A percentile compares a stretch with the other conserved stretches of the same genome.
These are phyloP conservation scores for Cladopsammia gracilis DNA, from an alignment of 64 coral and sea anemone genomes.

Conservation along the genomic window DNA sequence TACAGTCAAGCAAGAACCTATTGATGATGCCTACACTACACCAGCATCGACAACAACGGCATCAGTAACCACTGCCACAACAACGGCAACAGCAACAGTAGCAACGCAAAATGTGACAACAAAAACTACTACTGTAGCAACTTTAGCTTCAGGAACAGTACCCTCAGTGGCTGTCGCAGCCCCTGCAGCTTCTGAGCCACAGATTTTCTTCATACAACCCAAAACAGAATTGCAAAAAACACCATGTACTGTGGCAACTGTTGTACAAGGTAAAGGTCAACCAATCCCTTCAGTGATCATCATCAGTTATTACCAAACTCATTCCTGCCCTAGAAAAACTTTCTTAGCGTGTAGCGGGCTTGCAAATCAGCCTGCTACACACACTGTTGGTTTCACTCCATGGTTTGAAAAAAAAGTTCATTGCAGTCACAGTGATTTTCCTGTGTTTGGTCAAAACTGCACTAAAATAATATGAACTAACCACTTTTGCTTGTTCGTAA, in stretches of 20 bases:
- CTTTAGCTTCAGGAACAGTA: not conserved
- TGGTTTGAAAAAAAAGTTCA: too few species aligned
- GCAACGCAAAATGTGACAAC: constrained; percentile 8
- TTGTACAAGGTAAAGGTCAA: constrained; percentile 13
- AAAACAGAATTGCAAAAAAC: constrained; percentile 39
- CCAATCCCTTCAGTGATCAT: not conserved
- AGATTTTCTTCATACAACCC: constrained; percentile 59
- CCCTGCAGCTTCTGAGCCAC: not conserved
- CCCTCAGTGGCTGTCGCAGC: not conserved
- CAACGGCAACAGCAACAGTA: constrained; percentile 26
- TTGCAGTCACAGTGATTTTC: too few species aligned
- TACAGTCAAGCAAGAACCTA: constrained; percentile 95
- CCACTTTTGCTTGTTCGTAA: too few species aligned
- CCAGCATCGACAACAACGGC: constrained; percentile 37
- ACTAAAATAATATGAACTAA: too few species aligned
- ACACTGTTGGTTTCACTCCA: too few species aligned
- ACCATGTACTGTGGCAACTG: constrained; percentile 11
- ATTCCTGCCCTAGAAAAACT: too few species aligned
- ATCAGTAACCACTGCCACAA: constrained; percentile 10
- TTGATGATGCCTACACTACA: constrained; percentile 77
- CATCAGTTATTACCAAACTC: not conserved
- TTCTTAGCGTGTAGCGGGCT: too few species aligned
- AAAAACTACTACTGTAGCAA: not conserved
- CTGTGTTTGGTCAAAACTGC: too few species aligned
- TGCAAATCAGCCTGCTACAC: too few species aligned